A percentile compares a stretch with the other conserved stretches of the same genome.
phyloP scores from a whole-genome alignment of 2,797 vertebrate genomes.

The Aphelocoma californica region DNA sequence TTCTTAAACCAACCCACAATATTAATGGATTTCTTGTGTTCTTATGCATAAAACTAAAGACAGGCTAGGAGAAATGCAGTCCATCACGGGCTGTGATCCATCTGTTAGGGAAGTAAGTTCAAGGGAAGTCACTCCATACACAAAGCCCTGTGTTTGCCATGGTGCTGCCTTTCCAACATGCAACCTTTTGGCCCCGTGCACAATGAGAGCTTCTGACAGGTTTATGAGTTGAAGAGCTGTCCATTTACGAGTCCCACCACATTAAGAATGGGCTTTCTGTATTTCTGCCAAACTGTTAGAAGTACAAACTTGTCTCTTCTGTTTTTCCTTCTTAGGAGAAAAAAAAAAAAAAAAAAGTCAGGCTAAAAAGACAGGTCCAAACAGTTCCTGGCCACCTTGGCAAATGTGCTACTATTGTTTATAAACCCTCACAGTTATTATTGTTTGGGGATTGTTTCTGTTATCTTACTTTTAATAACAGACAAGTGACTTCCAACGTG shows the following conservation, averaged over 20 bases:
- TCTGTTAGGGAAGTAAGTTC: neutral
- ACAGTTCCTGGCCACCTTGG: neutral
- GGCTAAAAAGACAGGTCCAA: neutral
- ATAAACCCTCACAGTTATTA: neutral
- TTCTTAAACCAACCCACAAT: neutral
- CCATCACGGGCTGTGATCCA: neutral
- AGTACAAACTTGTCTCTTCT: neutral
- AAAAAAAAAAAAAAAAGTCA: neutral
- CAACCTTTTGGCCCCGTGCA: neutral
- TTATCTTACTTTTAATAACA: slow-evolving; percentile 13
- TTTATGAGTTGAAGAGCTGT: neutral
- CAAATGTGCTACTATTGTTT: neutral
- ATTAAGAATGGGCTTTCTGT: neutral
- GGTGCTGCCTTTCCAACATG: neutral
- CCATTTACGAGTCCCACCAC: slow-evolving; percentile 3
- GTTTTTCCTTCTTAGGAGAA: neutral
- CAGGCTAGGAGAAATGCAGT: neutral
- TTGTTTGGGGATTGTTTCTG: neutral
- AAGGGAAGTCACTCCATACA: neutral
- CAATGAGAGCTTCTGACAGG: neutral
- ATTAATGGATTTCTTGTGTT: neutral
- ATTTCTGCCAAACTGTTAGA: neutral
- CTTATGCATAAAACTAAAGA: neutral
- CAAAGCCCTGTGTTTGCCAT: neutral
- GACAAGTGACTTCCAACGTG: neutral